Base-by-base conservation (phyloP, 2,113 vertebrate genomes). In the Mormoops blainvillei region DNA sequence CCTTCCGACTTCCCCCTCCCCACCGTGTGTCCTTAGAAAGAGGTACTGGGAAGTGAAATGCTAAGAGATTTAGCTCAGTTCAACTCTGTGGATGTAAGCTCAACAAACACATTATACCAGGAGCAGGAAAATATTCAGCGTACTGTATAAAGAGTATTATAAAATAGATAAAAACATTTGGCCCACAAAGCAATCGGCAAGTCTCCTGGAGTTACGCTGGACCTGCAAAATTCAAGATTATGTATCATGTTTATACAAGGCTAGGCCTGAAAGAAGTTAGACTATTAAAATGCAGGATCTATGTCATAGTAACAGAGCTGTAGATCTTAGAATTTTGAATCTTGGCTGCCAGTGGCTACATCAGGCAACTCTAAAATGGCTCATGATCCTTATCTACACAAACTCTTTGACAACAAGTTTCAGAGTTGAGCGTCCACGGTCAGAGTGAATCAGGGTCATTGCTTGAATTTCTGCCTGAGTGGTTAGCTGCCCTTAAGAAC, bases 221-320 rank as follows among this genome's bases (percentile, higher is more conserved):
- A 45, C 38, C 87, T 87, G 33, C 19, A 87, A 88, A 95, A 95
- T 77, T 95, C n/a, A 89, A 83, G 91, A 93, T 95, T 89, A 74
- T 78, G 65, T 95, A 87, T 83, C 20, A 0, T 95, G 54, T 94
- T 93, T 95, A 92, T 5, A 80, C 0, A 63, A 93, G 73, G 22
- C 73, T 65, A 5, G n/a, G 43, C 61, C 54, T 61, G 22, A 94
- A 92, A 87, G 41, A 87, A 87, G 33, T 90, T 36, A 90, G 36
- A 38, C 52, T 74, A 54, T 61, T 87, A 91, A 94, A 84, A 70
- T 67, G 4, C n/a, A 85, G 36, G 7, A 22, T 65, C 61, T 43
- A 2, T 70, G 65, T 87, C 61, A 78, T 43, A 81, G 22, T 24
- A 86, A 83, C 7, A 1, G n/a, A 7, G 36, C 41, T 84, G 3